A percentile compares a stretch with the other conserved stretches of the same genome.
Evolutionary conservation across 1,140 invertebrate genomes (phyloP).

Genomic region (Calosoma granatense): DNA sequence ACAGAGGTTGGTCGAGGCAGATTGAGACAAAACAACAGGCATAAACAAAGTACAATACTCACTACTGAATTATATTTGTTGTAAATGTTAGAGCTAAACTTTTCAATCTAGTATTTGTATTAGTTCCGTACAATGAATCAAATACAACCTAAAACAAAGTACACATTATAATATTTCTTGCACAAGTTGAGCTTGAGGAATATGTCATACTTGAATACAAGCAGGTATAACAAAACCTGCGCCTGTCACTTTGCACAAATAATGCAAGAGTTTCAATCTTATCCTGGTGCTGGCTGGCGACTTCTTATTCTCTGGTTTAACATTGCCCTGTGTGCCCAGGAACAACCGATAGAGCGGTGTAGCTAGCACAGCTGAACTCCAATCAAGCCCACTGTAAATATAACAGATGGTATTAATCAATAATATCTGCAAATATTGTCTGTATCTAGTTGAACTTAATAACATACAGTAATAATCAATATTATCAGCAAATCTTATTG

Average conservation of each 20-base stretch:
- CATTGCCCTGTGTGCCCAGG: conserved; percentile 53
- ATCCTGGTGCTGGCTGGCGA: conserved; percentile 69
- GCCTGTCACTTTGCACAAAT: conserved; percentile 68
- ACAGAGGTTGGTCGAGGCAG: not conserved
- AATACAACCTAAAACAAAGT: conserved; percentile 60
- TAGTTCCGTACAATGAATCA: conserved; percentile 73
- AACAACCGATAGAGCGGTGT: conserved; percentile 68
- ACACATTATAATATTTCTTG: conserved; percentile 12
- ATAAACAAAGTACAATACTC: too few species aligned
- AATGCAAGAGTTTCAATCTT: conserved; percentile 73
- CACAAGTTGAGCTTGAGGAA: not conserved
- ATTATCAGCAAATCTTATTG: not conserved
- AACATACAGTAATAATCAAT: not conserved
- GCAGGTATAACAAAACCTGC: conserved; percentile 68
- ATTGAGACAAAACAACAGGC: too few species aligned
- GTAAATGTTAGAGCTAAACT: conserved; percentile 72
- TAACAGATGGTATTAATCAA: conserved; percentile 11
- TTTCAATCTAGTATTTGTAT: conserved; percentile 74
- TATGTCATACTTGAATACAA: conserved; percentile 56
- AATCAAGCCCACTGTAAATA: conserved; percentile 56
- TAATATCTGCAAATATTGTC: conserved; percentile 11
- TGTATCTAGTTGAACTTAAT: too few species aligned
- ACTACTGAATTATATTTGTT: conserved; percentile 47
- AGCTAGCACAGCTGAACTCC: conserved; percentile 56
- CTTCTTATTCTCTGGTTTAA: conserved; percentile 53